Conservation (phyloP, 92 coral and sea anemone species). For the Heteractis magnifica region DNA sequence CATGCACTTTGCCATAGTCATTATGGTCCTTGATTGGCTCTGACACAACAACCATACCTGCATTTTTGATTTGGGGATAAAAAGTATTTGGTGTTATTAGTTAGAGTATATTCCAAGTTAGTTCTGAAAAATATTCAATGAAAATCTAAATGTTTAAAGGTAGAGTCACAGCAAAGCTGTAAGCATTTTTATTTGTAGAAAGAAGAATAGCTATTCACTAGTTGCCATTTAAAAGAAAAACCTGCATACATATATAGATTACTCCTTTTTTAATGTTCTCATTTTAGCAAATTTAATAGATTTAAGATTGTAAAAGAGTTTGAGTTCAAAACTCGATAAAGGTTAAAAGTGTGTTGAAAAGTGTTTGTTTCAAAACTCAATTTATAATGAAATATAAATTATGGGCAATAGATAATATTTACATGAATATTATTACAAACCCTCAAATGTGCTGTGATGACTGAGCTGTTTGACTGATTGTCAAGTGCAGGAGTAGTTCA, state of each 20-base stretch:
- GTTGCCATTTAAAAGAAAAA: neutral
- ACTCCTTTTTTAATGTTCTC: neutral
- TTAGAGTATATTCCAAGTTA: neutral
- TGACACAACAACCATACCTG: neutral
- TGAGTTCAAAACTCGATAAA: neutral
- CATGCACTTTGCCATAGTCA: too few species aligned
- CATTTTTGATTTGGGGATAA: neutral
- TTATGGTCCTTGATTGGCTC: too few species aligned
- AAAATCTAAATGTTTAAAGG: neutral
- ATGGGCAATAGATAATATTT: neutral
- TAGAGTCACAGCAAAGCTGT: slow-evolving; percentile 5
- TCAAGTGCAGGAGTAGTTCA: neutral
- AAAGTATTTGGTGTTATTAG: neutral
- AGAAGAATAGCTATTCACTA: neutral
- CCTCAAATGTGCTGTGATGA: neutral
- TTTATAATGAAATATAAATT: too few species aligned
- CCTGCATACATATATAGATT: neutral
- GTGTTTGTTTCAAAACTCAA: neutral
- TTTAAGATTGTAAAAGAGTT: neutral
- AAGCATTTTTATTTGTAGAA: slow-evolving; percentile 2
- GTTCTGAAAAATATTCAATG: neutral
- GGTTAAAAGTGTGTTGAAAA: neutral
- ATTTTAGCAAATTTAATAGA: neutral
- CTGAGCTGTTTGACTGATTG: too few species aligned
- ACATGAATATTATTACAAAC: neutral